phyloP scores from a whole-genome alignment of 2,888 invertebrate species.

The Scelioninae gen. 1 region DNA sequence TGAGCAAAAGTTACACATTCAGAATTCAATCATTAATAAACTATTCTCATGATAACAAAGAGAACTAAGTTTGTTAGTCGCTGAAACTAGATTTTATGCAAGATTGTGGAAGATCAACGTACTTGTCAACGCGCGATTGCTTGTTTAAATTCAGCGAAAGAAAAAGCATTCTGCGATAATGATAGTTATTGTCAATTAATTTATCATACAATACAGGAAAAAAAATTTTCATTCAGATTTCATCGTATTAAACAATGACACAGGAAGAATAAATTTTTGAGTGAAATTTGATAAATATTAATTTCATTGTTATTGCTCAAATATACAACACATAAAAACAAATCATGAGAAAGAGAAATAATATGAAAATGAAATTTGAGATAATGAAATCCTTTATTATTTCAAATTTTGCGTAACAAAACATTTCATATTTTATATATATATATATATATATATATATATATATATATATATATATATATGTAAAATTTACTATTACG shows the following conservation, averaged over 20 bases:
- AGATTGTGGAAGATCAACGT: slow-evolving; percentile 7
- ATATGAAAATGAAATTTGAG: too few species aligned
- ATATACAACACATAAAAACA: too few species aligned
- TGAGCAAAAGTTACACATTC: not conserved
- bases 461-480: too few species aligned
- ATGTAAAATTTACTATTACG: too few species aligned
- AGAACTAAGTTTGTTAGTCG: not conserved
- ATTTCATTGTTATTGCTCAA: too few species aligned
- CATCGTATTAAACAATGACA: not conserved
- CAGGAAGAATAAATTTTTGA: not conserved
- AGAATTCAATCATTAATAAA: slow-evolving; percentile 8
- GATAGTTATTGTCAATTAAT: slow-evolving; percentile 1
- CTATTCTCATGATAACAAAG: slow-evolving; percentile 2
- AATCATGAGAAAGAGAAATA: too few species aligned
- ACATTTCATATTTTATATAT: too few species aligned
- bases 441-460: too few species aligned
- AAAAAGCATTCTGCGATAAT: not conserved
- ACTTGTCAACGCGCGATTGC: slow-evolving; percentile 2
- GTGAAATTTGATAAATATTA: slow-evolving; percentile 2
- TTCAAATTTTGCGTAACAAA: too few species aligned
- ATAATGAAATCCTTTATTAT: too few species aligned
- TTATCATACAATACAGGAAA: slow-evolving; percentile 14
- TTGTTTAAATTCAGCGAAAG: not conserved
- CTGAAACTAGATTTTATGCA: not conserved
- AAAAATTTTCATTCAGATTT: not conserved